Evolutionary conservation across 1,140 invertebrate species (phyloP).

Genomic region (Brachionus manjavacas): DNA sequence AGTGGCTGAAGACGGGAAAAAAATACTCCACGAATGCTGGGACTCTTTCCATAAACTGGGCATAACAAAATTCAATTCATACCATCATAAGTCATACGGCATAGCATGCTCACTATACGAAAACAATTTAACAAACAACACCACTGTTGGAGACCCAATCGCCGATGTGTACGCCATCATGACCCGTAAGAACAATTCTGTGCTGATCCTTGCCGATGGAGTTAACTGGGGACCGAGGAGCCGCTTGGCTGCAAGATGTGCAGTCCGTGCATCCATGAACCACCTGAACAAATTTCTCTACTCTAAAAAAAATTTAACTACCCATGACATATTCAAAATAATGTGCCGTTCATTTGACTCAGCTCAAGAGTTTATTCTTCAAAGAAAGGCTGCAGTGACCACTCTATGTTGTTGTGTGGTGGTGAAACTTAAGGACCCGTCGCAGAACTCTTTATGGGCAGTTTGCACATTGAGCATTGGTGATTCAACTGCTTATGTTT

Average conservation of each 20-base stretch:
- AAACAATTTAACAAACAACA: slow-evolving; percentile 1
- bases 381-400: slow-evolving; percentile 77
- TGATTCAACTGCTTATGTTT: slow-evolving; percentile 81
- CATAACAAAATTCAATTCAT: slow-evolving; percentile 3
- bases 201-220: slow-evolving; percentile 80
- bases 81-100: slow-evolving; percentile 30
- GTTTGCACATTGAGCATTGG: slow-evolving; percentile 86
- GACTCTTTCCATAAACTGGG: slow-evolving; percentile 31
- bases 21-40: not conserved
- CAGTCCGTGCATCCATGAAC: slow-evolving; percentile 77
- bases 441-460: slow-evolving; percentile 45
- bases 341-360: slow-evolving; percentile 77
- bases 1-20: not conserved
- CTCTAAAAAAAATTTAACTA: slow-evolving; percentile 51
- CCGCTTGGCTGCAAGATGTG: slow-evolving; percentile 77
- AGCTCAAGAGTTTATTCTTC: slow-evolving; percentile 77
- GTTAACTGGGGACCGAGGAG: slow-evolving; percentile 90
- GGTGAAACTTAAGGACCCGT: slow-evolving; percentile 61
- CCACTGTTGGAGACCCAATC: slow-evolving; percentile 70
- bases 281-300: slow-evolving; percentile 75
- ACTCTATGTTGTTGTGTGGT: slow-evolving; percentile 76
- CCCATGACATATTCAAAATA: slow-evolving; percentile 72
- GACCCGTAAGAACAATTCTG: slow-evolving; percentile 70
- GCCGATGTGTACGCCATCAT: slow-evolving; percentile 83
- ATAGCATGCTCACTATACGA: slow-evolving; percentile 32